Percentiles rank a stretch among this genome's conserved stretches.
phyloP scores from a whole-genome alignment of 2,113 vertebrate species.

The Gallinago media region DNA sequence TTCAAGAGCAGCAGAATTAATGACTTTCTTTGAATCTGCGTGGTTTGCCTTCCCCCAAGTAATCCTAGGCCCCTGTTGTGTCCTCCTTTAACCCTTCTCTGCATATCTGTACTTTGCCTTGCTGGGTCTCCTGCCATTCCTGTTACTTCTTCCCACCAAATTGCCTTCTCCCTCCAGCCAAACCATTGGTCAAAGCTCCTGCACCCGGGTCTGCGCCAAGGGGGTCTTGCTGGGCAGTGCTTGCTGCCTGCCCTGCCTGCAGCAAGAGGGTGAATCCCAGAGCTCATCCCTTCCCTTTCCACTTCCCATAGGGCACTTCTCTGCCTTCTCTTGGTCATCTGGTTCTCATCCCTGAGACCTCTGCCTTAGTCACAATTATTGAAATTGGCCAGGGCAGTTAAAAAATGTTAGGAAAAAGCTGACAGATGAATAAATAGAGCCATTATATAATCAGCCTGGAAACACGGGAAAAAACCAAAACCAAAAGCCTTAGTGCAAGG shows the following conservation, averaged over 20 bases:
- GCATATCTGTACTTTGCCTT: background rate
- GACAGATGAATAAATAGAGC: background rate
- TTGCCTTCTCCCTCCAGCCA: background rate
- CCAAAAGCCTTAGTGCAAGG: background rate
- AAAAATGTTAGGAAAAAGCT: background rate
- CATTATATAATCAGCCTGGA: background rate
- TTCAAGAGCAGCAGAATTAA: background rate
- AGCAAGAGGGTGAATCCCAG: background rate
- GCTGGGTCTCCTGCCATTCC: fast-evolving
- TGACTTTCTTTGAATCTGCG: background rate
- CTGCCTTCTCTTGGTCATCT: background rate
- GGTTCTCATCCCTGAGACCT: background rate
- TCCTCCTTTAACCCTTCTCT: background rate
- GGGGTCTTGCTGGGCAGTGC: background rate
- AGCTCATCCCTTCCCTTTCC: background rate
- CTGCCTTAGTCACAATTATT: background rate
- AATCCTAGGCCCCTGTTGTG: background rate
- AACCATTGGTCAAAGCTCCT: fast-evolving
- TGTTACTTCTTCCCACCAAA: background rate
- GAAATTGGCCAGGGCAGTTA: background rate
- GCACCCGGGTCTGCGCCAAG: fast-evolving
- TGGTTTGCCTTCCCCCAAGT: fast-evolving
- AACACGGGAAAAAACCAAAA: fast-evolving
- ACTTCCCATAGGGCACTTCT: background rate
- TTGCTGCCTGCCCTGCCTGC: background rate